Evolutionary conservation across 2,888 invertebrate genomes (phyloP).

Genomic region (Nycteola revayana): DNA sequence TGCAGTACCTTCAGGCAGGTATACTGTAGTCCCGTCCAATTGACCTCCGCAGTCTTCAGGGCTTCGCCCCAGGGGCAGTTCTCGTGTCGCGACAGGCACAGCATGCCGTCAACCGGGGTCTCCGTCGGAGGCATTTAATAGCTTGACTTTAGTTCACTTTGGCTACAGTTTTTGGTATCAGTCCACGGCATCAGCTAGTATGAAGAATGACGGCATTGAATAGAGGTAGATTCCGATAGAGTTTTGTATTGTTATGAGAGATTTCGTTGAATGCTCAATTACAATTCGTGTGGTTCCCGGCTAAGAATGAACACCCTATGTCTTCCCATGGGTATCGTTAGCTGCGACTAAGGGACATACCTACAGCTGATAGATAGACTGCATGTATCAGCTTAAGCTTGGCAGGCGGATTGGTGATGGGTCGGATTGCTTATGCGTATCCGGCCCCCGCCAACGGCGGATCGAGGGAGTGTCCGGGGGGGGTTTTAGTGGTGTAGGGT

Average conservation of each 20-base stretch:
- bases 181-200: slow-evolving; percentile 18
- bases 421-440: no score
- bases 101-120: slow-evolving; percentile 73
- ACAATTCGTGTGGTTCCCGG: no score
- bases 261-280: slow-evolving; percentile 20
- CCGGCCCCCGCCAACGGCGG: no score
- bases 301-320: no score
- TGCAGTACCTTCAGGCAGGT: slow-evolving; percentile 92
- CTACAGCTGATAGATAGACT: no score
- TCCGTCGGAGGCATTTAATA: slow-evolving; percentile 78
- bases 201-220: slow-evolving; percentile 23
- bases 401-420: no score
- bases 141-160: slow-evolving; percentile 20
- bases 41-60: slow-evolving; percentile 78
- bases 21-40: slow-evolving; percentile 92
- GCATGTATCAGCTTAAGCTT: no score
- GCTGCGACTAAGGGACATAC: no score
- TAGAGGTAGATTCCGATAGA: no score
- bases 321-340: no score
- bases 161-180: slow-evolving; percentile 17
- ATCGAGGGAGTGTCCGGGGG: no score
- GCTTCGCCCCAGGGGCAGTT: slow-evolving; percentile 84
- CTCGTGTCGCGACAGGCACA: slow-evolving; percentile 84
- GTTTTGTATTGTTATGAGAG: slow-evolving; percentile 1
- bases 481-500: no score